Evolutionary conservation across 2,797 vertebrate species (phyloP).

Genomic region (Tokudaia muenninki): DNA sequence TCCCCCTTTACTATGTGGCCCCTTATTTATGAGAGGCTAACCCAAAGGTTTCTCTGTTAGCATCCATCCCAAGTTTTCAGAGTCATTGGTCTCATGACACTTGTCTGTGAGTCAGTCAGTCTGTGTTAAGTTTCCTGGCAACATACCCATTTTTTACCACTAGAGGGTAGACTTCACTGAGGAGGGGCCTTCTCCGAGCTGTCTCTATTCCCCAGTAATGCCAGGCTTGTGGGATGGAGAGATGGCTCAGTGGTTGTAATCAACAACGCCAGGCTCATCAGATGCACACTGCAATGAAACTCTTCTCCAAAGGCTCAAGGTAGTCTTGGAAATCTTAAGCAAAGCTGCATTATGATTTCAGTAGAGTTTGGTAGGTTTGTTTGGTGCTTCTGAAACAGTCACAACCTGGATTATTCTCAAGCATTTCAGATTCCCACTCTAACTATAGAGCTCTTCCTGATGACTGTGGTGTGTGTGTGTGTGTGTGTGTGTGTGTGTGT

Average conservation of each 20-base stretch:
- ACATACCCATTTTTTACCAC: background rate
- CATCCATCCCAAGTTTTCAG: background rate
- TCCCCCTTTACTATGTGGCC: background rate
- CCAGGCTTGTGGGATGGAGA: background rate
- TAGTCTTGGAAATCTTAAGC: background rate
- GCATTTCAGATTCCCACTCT: background rate
- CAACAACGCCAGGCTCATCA: background rate
- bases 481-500: background rate
- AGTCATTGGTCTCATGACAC: background rate
- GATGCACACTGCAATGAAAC: background rate
- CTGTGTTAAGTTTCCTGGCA: background rate
- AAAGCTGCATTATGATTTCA: background rate
- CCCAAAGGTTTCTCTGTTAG: background rate
- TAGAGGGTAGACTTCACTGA: constrained; percentile 27
- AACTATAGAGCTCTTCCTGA: background rate
- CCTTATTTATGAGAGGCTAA: background rate
- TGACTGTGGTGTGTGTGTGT: no score
- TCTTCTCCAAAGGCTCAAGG: background rate
- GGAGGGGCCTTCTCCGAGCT: background rate
- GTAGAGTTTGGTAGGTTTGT: background rate
- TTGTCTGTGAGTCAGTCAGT: background rate
- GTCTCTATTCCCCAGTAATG: background rate
- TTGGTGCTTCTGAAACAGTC: background rate
- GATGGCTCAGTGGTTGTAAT: background rate
- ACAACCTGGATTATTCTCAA: background rate